Percentiles rank a stretch among this genome's conserved stretches.
phyloP scores from a whole-genome alignment of 2,113 vertebrate species.

The Corythaixoides concolor region DNA sequence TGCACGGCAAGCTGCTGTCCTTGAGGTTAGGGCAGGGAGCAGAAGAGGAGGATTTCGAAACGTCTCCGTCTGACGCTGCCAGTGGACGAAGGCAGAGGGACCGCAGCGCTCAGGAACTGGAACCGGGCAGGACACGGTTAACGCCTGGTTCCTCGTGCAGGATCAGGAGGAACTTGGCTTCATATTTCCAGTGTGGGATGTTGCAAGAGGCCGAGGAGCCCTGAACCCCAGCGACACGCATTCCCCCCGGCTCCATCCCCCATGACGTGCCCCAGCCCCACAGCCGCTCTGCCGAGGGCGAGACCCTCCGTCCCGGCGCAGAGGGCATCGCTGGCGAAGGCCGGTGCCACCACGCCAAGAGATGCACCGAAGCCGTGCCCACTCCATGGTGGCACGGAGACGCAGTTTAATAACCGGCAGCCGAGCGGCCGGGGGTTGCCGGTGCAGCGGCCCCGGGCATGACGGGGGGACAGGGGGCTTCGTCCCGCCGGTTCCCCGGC shows the following conservation, averaged over 20 bases:
- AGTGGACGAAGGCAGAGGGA: neutral
- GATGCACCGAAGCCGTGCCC: accelerated
- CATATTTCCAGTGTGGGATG: constrained; percentile 42
- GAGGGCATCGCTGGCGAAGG: neutral
- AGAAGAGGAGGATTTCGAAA: neutral
- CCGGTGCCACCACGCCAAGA: neutral
- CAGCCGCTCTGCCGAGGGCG: neutral
- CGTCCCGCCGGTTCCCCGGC: constrained; percentile 36
- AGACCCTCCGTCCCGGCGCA: neutral
- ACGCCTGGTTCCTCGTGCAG: neutral
- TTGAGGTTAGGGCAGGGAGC: neutral
- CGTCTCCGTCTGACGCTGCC: neutral
- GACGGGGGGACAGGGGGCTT: constrained; percentile 41
- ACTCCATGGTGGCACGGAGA: neutral
- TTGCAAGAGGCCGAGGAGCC: constrained; percentile 45
- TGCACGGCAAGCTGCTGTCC: neutral
- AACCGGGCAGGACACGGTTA: constrained; percentile 37
- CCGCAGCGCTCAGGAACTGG: neutral
- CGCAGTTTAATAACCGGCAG: neutral
- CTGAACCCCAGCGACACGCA: neutral
- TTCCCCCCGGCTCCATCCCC: neutral
- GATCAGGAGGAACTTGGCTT: constrained; percentile 56
- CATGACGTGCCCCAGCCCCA: neutral
- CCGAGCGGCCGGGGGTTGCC: neutral
- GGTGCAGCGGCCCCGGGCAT: neutral